Base-by-base conservation (phyloP, 1,140 invertebrate species). In the Myzus persicae region DNA sequence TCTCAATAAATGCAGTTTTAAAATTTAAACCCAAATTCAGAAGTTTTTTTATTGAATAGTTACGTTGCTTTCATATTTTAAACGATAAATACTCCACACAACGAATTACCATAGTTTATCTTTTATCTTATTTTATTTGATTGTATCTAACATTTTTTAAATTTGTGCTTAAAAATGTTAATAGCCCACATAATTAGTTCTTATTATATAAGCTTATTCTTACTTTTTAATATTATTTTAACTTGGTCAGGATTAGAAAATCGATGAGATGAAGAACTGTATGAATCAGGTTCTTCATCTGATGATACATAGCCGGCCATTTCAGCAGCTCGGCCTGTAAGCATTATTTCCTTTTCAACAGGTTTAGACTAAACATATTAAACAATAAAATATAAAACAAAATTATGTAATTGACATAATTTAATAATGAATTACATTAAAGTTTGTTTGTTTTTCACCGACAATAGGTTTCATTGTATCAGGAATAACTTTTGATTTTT, bases 261-360 rank as follows among this genome's bases (percentile, higher is more conserved):
- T 94, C 95, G 96, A 95, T 97, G 96, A 91, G 93, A 91, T 76
- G 93, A 93, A 54, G 90, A 93, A 85, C 94, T 94, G 26, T 94
- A 95, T 31, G 95, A 94, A 2, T 94, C 94, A 84, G 95, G 95
- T 91, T 97, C 96, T 82, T 97, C 97, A 40, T 96, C 96, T 31
- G 97, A 97, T 36, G 96, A 97, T 94, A 97, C 96, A 90, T 96
- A 95, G 93, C 97, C 97, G 24, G 97, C 97, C 94, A 96, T 96
- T 18, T 97, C 95, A 5, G 98, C 98, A 95, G 97, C 98, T 92
- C 97, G 95, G 54, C 98, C 98, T 94, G 97, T 97, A 54, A 98
- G 95, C 93, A 98, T 97, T 90, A 95, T 95, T 67, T 92, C 94
- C 51, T 91, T 94, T 94, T 94, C 93, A 59, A 94, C 51, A 18